Percentiles rank a stretch among this genome's conserved stretches.
Conservation (phyloP, 2,888 invertebrate genomes). For the Nomada ferruginata region DNA sequence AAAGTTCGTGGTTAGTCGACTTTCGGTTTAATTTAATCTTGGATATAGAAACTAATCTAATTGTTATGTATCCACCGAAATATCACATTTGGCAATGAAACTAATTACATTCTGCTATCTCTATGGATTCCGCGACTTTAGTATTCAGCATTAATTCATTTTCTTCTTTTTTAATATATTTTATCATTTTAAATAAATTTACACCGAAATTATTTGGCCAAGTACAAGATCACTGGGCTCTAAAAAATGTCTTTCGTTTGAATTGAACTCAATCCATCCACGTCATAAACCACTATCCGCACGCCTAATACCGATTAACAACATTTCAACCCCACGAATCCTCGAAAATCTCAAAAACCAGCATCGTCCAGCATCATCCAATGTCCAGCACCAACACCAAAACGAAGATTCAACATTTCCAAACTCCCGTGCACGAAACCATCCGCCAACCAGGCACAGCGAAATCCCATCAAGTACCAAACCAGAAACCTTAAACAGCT, state of each 20-base stretch:
- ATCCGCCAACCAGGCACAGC: not conserved
- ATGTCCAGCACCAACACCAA: not conserved
- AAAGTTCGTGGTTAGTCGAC: conserved; percentile 29
- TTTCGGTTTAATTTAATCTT: conserved; percentile 46
- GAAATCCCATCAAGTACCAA: not conserved
- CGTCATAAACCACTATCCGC: no score
- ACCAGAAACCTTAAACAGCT: not conserved
- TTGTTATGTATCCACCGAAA: not conserved
- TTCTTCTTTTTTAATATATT: not conserved
- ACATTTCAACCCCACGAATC: not conserved
- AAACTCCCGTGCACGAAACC: not conserved
- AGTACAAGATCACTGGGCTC: no score
- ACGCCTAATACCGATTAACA: no score
- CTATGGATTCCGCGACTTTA: not conserved
- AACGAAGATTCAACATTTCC: not conserved
- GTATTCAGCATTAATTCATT: not conserved
- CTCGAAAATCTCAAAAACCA: not conserved
- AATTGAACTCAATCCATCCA: no score
- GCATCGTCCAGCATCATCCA: not conserved
- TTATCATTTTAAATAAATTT: no score
- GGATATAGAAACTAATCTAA: conserved; percentile 16
- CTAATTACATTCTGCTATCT: not conserved
- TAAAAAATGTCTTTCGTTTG: no score
- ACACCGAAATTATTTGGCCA: no score
- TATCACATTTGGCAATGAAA: not conserved